Evolutionary conservation across 2,888 invertebrate species (phyloP).

Genomic region (Uropetala carovei): DNA sequence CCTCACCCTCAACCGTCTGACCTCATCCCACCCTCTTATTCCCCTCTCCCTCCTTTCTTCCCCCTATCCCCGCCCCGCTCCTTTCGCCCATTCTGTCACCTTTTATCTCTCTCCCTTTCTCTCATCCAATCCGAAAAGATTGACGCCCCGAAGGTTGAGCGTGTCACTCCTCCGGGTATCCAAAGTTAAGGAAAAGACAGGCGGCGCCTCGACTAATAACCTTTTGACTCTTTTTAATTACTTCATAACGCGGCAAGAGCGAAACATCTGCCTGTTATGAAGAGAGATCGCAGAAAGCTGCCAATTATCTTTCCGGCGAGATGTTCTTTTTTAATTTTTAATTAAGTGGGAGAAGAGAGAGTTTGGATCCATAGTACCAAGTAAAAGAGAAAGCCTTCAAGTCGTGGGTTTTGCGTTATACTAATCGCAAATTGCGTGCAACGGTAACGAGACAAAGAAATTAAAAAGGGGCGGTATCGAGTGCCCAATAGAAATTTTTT

Average conservation of each 20-base stretch:
- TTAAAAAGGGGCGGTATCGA: too few relatives aligned
- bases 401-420: too few relatives aligned
- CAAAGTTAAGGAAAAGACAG: not conserved
- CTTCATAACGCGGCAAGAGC: not conserved
- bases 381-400: too few relatives aligned
- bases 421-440: too few relatives aligned
- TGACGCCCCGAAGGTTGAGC: conserved; percentile 9
- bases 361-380: not conserved
- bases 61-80: not conserved
- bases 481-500: too few relatives aligned
- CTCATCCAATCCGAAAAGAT: not conserved
- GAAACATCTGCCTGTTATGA: not conserved
- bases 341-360: not conserved
- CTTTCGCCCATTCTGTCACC: not conserved
- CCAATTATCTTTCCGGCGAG: not conserved
- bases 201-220: not conserved
- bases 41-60: not conserved
- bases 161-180: not conserved
- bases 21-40: not conserved
- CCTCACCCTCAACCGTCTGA: not conserved
- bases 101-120: not conserved
- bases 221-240: not conserved
- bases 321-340: not conserved
- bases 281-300: not conserved
- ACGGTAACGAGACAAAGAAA: too few relatives aligned